A percentile compares a stretch with the other conserved stretches of the same genome.
phyloP scores from a whole-genome alignment of 2,888 invertebrate genomes.

The Chorisops tibialis region DNA sequence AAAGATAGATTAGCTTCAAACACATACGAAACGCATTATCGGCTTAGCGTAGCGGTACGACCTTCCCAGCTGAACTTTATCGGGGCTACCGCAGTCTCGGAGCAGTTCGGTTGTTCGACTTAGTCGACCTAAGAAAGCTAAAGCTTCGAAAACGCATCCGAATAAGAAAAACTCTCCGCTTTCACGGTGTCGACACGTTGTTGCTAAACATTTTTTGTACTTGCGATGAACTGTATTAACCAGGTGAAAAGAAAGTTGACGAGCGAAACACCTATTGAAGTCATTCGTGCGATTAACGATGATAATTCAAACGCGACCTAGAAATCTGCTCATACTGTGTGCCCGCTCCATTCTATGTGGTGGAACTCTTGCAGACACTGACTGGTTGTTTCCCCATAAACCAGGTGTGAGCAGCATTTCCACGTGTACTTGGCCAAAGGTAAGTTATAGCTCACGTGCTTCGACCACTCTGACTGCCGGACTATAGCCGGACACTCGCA shows the following conservation, averaged over 20 bases:
- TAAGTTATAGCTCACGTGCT: too few relatives aligned
- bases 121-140: neutral
- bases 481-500: too few relatives aligned
- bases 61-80: slow-evolving; percentile 2
- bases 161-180: slow-evolving; percentile 4
- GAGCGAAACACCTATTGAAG: neutral
- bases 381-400: too few relatives aligned
- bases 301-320: neutral
- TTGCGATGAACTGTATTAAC: neutral
- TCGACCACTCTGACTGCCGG: too few relatives aligned
- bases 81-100: neutral
- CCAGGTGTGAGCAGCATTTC: too few relatives aligned
- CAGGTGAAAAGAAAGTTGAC: slow-evolving; percentile 7
- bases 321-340: neutral
- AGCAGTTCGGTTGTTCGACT: neutral
- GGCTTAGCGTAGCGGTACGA: neutral
- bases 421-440: too few relatives aligned
- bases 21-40: too few relatives aligned
- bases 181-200: slow-evolving; percentile 5
- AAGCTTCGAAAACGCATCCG: neutral
- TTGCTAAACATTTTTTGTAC: too few relatives aligned
- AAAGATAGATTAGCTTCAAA: too few relatives aligned
- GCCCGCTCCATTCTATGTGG: too few relatives aligned
- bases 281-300: slow-evolving; percentile 1
- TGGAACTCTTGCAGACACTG: too few relatives aligned